phyloP scores from a whole-genome alignment of 2,888 invertebrate genomes.

The Himalopsyche anomala region DNA sequence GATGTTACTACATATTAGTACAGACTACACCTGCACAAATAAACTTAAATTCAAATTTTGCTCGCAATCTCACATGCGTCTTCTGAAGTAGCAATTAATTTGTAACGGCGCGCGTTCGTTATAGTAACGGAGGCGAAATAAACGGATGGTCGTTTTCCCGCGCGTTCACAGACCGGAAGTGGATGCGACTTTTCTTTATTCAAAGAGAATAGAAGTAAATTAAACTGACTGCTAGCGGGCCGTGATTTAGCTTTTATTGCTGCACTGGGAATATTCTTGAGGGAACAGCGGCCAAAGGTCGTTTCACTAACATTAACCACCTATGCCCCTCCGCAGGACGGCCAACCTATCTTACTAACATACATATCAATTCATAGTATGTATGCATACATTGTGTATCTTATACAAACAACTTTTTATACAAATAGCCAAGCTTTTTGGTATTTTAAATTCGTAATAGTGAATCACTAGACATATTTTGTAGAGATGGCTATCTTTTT shows the following conservation, averaged over 20 bases:
- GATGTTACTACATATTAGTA: not conserved
- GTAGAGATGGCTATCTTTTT: too few species aligned
- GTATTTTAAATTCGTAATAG: too few species aligned
- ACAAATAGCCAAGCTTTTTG: too few species aligned
- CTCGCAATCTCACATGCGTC: conserved; percentile 12
- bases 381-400: not conserved
- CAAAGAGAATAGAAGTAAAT: conserved; percentile 62
- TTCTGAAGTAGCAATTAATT: conserved; percentile 13
- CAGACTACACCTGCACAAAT: not conserved
- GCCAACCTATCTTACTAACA: not conserved
- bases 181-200: conserved; percentile 63
- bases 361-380: not conserved
- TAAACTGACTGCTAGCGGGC: conserved; percentile 61
- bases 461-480: too few species aligned
- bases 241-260: conserved; percentile 66
- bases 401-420: too few species aligned
- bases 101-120: conserved; percentile 6
- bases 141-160: conserved; percentile 31
- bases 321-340: conserved; percentile 24
- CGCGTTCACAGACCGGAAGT: conserved; percentile 9
- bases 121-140: not conserved
- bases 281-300: conserved; percentile 45
- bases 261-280: conserved; percentile 62
- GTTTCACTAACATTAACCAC: conserved; percentile 54
- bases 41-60: conserved; percentile 8